A percentile compares a stretch with the other conserved stretches of the same genome.
Conservation (phyloP, 2,113 vertebrate species). For the Motacilla alba region DNA sequence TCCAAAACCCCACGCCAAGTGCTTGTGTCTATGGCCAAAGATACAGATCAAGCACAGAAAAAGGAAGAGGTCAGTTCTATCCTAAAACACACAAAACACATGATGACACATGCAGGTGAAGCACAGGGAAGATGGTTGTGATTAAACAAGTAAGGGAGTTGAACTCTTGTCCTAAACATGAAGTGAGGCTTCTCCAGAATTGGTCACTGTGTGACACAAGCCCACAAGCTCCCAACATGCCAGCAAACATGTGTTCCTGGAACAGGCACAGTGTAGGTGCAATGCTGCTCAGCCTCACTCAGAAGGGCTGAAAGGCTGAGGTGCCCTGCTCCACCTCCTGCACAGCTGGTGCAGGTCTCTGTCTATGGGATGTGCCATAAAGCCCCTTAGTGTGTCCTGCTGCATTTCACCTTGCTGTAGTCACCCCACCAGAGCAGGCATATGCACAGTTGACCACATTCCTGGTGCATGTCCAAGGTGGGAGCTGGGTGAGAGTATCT, state of each 20-base stretch:
- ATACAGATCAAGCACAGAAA: neutral
- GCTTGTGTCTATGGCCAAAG: neutral
- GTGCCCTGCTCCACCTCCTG: neutral
- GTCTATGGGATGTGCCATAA: neutral
- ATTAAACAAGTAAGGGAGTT: neutral
- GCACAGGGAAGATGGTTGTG: neutral
- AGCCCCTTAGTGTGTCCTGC: neutral
- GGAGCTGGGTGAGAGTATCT: neutral
- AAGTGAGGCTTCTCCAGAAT: neutral
- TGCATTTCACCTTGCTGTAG: neutral
- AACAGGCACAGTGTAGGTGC: neutral
- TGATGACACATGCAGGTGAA: neutral
- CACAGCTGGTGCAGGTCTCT: neutral
- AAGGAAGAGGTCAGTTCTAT: neutral
- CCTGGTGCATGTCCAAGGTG: neutral
- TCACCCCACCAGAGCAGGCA: neutral
- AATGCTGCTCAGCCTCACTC: neutral
- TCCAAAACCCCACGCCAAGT: neutral
- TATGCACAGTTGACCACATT: neutral
- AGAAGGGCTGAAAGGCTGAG: neutral
- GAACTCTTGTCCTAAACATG: neutral
- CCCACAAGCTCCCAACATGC: neutral
- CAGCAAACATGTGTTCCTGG: neutral
- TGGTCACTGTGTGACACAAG: neutral
- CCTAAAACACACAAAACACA: neutral